Evolutionary conservation across 2,888 invertebrate genomes (phyloP).

Genomic region (Cheilosia vernalis): DNA sequence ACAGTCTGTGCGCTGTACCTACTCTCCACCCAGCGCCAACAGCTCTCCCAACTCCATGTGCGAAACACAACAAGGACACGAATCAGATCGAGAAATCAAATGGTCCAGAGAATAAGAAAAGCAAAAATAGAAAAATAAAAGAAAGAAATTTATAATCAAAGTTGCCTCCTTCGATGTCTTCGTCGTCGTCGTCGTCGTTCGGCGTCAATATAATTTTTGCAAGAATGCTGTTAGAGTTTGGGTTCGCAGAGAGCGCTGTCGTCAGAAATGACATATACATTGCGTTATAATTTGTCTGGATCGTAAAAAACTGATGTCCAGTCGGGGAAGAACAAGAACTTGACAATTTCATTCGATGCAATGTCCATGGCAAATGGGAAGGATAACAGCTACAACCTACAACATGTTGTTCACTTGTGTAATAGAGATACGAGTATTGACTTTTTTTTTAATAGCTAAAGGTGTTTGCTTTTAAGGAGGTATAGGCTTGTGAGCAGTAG

Average conservation of each 20-base stretch:
- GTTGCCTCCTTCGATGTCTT: constrained; percentile 55
- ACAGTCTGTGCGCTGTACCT: constrained; percentile 40
- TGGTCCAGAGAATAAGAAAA: constrained; percentile 61
- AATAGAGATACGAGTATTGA: too few species aligned
- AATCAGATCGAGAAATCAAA: constrained; percentile 74
- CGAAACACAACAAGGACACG: constrained; percentile 65
- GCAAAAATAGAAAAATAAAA: constrained; percentile 37
- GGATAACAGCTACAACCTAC: not conserved
- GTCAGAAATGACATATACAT: constrained; percentile 65
- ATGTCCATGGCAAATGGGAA: constrained; percentile 17
- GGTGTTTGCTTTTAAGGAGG: too few species aligned
- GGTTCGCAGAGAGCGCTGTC: constrained; percentile 37
- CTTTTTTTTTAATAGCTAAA: too few species aligned
- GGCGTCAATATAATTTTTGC: constrained; percentile 3
- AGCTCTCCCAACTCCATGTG: not conserved
- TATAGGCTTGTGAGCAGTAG: too few species aligned
- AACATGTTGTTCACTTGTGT: too few species aligned
- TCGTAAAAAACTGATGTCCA: constrained; percentile 64
- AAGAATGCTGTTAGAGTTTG: constrained; percentile 23
- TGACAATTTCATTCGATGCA: constrained; percentile 47
- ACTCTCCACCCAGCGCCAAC: too few species aligned
- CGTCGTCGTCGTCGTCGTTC: not conserved
- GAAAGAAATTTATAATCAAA: constrained; percentile 68
- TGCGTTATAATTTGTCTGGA: constrained; percentile 68
- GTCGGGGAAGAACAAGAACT: constrained; percentile 11